Percentiles rank a stretch among this genome's conserved stretches.
phyloP scores from a whole-genome alignment of 2,113 vertebrate species.

The Zosterops japonicus region DNA sequence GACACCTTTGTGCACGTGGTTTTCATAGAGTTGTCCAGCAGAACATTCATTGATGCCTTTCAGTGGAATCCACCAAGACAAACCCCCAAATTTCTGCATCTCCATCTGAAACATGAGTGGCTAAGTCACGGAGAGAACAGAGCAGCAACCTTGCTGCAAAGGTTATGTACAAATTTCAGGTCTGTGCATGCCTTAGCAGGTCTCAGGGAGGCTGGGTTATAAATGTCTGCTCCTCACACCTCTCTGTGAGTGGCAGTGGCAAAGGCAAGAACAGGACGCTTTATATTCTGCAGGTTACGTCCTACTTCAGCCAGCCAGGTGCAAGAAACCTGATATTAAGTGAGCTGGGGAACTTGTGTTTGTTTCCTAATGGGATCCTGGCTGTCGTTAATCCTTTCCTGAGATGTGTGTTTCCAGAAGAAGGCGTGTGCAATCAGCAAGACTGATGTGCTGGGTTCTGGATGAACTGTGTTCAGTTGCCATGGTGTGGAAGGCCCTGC shows the following conservation, averaged over 20 bases:
- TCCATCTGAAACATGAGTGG: fast-evolving
- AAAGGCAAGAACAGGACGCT: not conserved
- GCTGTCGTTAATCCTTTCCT: constrained; percentile 14
- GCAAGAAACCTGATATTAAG: constrained; percentile 32
- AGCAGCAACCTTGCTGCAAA: not conserved
- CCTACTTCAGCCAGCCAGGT: constrained; percentile 28
- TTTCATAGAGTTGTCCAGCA: not conserved
- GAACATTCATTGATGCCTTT: not conserved
- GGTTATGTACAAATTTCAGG: not conserved
- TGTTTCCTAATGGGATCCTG: constrained; percentile 30
- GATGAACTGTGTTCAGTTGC: not conserved
- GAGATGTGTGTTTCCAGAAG: constrained; percentile 17
- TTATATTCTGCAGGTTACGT: not conserved
- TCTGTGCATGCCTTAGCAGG: not conserved
- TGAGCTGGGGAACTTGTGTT: constrained; percentile 37
- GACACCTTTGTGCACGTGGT: fast-evolving
- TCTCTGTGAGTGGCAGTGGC: not conserved
- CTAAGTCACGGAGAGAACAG: not conserved
- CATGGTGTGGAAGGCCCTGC: not conserved
- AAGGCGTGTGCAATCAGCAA: constrained; percentile 23
- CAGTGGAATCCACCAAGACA: not conserved
- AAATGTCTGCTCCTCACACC: not conserved
- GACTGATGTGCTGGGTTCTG: constrained; percentile 10
- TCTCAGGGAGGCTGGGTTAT: not conserved
- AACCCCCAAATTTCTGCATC: not conserved